A percentile compares a stretch with the other conserved stretches of the same genome.
Evolutionary conservation across 2,797 vertebrate genomes (phyloP).

Genomic region (Crax fasciolata): DNA sequence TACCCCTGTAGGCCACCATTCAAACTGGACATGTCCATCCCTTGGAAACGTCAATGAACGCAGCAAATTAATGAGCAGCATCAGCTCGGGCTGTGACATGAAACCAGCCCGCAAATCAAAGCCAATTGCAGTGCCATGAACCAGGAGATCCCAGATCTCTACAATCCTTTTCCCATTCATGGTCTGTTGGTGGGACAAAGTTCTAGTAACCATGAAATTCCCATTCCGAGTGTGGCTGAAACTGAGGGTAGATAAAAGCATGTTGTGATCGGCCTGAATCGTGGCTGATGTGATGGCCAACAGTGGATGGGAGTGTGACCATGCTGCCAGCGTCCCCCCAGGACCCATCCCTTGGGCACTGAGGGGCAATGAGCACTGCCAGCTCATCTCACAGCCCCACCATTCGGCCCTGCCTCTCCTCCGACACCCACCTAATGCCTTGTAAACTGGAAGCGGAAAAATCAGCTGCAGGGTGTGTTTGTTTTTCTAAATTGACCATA

Average conservation of each 20-base stretch:
- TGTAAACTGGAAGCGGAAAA: not conserved
- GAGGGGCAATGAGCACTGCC: fast-evolving
- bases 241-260: not conserved
- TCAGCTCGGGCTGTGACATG: fast-evolving
- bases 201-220: not conserved
- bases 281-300: not conserved
- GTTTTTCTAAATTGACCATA: not conserved
- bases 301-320: not conserved
- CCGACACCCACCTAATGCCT: not conserved
- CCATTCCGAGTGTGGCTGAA: fast-evolving
- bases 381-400: not conserved
- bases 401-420: fast-evolving
- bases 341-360: not conserved
- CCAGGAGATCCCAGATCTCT: not conserved
- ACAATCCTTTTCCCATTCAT: fast-evolving
- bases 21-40: not conserved
- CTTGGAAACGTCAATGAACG: not conserved
- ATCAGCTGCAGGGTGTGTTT: not conserved
- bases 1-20: not conserved
- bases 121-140: fast-evolving
- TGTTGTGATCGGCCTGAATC: not conserved
- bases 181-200: not conserved
- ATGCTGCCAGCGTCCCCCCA: not conserved
- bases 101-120: not conserved
- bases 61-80: fast-evolving